Percentiles rank a stretch among this genome's conserved stretches.
phyloP scores from a whole-genome alignment of 2,797 vertebrate genomes.

The Bradypus variegatus region DNA sequence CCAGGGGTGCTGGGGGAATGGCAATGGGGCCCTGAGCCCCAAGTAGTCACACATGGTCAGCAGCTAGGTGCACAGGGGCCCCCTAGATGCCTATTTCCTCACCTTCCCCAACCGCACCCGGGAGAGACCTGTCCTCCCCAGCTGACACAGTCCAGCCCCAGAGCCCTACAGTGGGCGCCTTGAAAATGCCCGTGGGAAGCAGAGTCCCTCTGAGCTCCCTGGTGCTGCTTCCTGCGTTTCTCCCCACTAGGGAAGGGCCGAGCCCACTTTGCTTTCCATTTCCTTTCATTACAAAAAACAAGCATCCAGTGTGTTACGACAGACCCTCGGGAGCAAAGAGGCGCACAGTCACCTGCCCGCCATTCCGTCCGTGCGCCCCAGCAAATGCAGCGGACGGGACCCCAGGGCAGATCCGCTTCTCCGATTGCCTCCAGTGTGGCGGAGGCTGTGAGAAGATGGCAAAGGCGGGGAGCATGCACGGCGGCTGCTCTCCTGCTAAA shows the following conservation, averaged over 20 bases:
- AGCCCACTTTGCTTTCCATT: too few species aligned
- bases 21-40: too few species aligned
- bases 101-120: too few species aligned
- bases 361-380: too few species aligned
- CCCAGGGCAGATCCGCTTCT: too few species aligned
- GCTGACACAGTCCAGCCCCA: neutral
- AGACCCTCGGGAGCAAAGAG: accelerated
- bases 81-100: too few species aligned
- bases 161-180: neutral
- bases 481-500: neutral
- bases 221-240: neutral
- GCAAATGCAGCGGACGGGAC: too few species aligned
- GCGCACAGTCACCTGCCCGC: accelerated
- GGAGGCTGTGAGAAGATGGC: accelerated
- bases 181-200: neutral
- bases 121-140: too few species aligned
- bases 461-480: accelerated
- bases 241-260: too few species aligned
- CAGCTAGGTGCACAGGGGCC: too few species aligned
- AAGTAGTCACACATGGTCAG: too few species aligned
- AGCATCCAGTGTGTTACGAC: accelerated
- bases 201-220: accelerated
- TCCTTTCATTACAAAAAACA: accelerated
- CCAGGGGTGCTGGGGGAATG: too few species aligned
- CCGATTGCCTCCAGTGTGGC: accelerated